phyloP scores from a whole-genome alignment of 2,797 vertebrate genomes.

The Arrhamphus sclerolepis region DNA sequence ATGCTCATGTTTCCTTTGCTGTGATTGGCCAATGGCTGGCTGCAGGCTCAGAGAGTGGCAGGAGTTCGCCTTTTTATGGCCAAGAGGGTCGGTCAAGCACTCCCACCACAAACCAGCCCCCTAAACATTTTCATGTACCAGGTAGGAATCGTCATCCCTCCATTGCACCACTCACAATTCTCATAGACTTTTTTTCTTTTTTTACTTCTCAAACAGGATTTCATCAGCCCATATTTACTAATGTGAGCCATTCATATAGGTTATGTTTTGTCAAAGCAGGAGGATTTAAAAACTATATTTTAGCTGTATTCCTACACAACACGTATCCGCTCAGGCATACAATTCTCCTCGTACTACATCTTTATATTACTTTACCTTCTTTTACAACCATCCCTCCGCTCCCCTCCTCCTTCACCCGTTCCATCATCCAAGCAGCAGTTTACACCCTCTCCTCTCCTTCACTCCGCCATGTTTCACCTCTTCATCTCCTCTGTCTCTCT shows the following conservation, averaged over 20 bases:
- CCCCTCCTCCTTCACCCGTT: neutral
- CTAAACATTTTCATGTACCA: conserved; percentile 99
- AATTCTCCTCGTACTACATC: conserved; percentile 27
- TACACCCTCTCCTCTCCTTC: conserved; percentile 35
- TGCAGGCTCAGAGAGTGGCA: conserved; percentile 96
- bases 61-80: conserved; percentile 97
- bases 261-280: conserved; percentile 14
- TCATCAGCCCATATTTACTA: conserved; percentile 30
- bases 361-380: conserved; percentile 27
- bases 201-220: conserved; percentile 6
- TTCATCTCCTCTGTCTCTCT: conserved; percentile 81
- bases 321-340: conserved; percentile 43
- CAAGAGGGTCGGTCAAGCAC: conserved; percentile 95
- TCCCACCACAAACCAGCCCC: conserved; percentile 95
- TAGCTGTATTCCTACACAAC: conserved; percentile 44
- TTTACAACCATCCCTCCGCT: conserved; percentile 13
- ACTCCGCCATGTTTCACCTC: conserved; percentile 64
- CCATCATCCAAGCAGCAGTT: conserved; percentile 29
- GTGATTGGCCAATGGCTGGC: conserved; percentile 79
- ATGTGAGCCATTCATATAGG: conserved; percentile 31
- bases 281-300: conserved; percentile 42
- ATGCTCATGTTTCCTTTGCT: conserved; percentile 73
- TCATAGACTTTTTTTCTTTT: conserved; percentile 8
- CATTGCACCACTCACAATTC: conserved; percentile 36
- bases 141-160: conserved; percentile 85